Evolutionary conservation across 2,888 invertebrate species (phyloP), one percentile per base, ranked within the genome.

Genomic region (Rugalucina vietnamica): DNA sequence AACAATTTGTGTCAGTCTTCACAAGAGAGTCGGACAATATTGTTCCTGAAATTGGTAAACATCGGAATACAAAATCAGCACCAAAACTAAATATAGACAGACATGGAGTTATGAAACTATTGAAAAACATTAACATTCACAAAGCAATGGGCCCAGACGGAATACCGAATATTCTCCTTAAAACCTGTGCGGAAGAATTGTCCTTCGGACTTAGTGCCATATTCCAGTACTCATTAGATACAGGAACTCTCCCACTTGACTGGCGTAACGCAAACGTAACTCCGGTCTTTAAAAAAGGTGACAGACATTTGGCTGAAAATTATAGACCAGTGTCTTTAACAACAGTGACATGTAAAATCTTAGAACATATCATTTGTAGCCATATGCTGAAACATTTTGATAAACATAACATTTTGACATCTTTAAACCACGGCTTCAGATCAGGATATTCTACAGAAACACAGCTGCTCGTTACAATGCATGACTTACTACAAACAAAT

Each of bases 1-100:
- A 76, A 24, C 83, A 83, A n/a, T 83, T 80, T 57, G 43, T 76
- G 60, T 80, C 79, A 37, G 79, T 83, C 1, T 79, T 79, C 71
- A 76, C 83, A 14, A 80, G 27, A 72, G 27, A 43, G 18, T 29
- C 39, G 24, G 37, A n/a, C 12, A 49, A 39, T 5, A 8, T 3
- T 39, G 8, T 14, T 39, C 37, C 39, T n/a, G 37, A 36, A 39
- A 36, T 24, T n/a, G 37, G n/a, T n/a, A 39, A 36, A 8, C 8
- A 69, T 34, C 27, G 24, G n/a, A 71, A 39, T 21, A 39, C 37
- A 36, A n/a, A 34, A 21, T 4, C 34, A 18, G 5, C 27, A 36
- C 34, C 36, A 21, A 8, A 36, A 5, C 29, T 71, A n/a, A 71
- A 39, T 10, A 37, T 71, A n/a, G 71, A 39, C 37, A 36, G 27